Conservation (phyloP, 2,113 vertebrate species). For the Typhlomys cinereus region DNA sequence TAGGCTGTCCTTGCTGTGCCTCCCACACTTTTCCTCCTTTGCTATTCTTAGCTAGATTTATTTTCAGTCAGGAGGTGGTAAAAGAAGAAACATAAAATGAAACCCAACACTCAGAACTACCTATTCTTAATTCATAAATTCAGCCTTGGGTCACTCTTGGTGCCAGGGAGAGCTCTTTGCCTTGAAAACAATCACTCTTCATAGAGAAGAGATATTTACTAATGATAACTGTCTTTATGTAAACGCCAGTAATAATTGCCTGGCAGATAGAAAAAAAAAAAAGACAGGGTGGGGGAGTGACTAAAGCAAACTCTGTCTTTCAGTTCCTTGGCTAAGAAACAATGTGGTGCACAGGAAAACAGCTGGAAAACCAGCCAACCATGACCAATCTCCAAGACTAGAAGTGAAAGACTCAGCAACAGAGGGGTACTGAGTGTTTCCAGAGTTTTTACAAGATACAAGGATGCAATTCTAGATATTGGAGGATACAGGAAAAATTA, state of each 20-base stretch:
- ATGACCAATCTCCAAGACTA: not conserved
- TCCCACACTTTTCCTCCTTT: not conserved
- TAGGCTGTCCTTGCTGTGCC: not conserved
- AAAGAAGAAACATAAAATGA: conserved; percentile 48
- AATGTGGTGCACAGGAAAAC: conserved; percentile 2
- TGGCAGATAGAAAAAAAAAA: not conserved
- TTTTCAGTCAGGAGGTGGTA: conserved; percentile 39
- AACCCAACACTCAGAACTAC: conserved; percentile 27
- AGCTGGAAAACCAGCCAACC: not conserved
- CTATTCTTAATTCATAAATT: conserved; percentile 56
- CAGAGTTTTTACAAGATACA: not conserved
- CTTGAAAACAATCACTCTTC: conserved; percentile 4
- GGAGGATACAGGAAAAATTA: conserved; percentile 24
- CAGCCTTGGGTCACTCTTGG: conserved; percentile 9
- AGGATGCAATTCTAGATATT: not conserved
- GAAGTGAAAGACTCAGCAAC: not conserved
- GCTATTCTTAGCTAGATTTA: conserved; percentile 39
- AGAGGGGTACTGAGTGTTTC: not conserved
- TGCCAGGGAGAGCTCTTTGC: not conserved
- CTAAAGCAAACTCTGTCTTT: not conserved
- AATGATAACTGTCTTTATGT: conserved; percentile 40
- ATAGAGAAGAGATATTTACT: conserved; percentile 1
- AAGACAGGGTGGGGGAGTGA: conserved; percentile 13
- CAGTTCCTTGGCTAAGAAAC: conserved; percentile 21
- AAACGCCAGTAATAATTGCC: conserved; percentile 24